Percentiles rank a stretch among this genome's conserved stretches.
Evolutionary conservation across 2,888 invertebrate species (phyloP).

Genomic region (Prosapia bicincta): DNA sequence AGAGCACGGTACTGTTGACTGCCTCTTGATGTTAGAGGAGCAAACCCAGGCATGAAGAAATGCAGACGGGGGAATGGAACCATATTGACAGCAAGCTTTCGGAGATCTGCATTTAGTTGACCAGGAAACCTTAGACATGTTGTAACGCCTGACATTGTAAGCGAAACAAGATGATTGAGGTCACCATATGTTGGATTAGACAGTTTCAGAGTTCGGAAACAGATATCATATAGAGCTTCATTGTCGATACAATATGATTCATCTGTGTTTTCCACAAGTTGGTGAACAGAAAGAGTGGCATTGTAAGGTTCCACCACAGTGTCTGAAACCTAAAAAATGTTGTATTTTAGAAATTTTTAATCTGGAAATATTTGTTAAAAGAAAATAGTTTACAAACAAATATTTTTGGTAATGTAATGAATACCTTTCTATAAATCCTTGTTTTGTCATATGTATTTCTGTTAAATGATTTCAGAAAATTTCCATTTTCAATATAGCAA

Average conservation of each 20-base stretch:
- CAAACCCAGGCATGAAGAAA: slow-evolving; percentile 59
- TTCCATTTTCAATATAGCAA: no score
- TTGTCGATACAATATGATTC: slow-evolving; percentile 63
- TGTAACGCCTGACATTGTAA: slow-evolving; percentile 52
- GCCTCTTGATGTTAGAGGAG: slow-evolving; percentile 55
- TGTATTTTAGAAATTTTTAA: slow-evolving; percentile 1
- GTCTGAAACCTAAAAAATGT: slow-evolving; percentile 54
- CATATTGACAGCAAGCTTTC: slow-evolving; percentile 59
- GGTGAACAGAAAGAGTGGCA: slow-evolving; percentile 53
- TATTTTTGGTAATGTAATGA: not conserved
- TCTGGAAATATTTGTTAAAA: not conserved
- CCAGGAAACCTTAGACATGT: slow-evolving; percentile 61
- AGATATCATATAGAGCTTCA: slow-evolving; percentile 62
- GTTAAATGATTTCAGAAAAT: no score
- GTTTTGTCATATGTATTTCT: no score
- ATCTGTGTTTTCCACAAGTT: slow-evolving; percentile 61
- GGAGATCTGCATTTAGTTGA: slow-evolving; percentile 58
- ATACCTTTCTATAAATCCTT: no score
- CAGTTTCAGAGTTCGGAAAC: slow-evolving; percentile 60
- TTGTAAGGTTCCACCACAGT: slow-evolving; percentile 59
- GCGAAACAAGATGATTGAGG: slow-evolving; percentile 60
- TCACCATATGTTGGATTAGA: slow-evolving; percentile 65
- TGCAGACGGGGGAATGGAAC: slow-evolving; percentile 61
- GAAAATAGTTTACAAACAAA: not conserved
- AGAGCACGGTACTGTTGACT: slow-evolving; percentile 52